These are phyloP conservation scores for Aramus guarauna DNA, from an alignment of 2,113 vertebrate genomes.

Conservation along the genomic window DNA sequence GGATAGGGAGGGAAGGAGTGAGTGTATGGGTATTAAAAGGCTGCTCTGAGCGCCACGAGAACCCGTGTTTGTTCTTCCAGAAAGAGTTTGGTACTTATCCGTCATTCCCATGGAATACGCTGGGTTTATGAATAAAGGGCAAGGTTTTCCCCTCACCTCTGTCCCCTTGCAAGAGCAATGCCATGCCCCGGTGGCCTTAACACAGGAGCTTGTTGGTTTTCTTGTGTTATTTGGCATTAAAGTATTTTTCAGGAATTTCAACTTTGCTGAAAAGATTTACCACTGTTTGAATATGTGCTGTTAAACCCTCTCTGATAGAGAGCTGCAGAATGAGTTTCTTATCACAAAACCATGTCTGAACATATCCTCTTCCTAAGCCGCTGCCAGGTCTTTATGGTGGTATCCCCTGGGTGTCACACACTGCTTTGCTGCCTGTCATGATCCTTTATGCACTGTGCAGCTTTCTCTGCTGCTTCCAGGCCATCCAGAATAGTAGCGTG, in stretches of 20 bases:
- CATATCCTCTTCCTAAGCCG: background rate
- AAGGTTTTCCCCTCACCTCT: background rate
- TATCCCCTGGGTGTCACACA: fast-evolving
- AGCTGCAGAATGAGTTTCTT: background rate
- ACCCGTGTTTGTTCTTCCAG: background rate
- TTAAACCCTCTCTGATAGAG: fast-evolving
- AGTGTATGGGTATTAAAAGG: background rate
- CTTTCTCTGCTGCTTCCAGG: background rate
- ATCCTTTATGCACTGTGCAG: background rate
- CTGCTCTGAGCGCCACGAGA: background rate
- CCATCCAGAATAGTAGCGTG: fast-evolving
- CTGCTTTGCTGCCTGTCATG: background rate
- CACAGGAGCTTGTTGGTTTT: background rate
- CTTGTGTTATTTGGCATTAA: background rate
- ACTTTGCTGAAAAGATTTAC: background rate
- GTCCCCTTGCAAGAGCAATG: background rate
- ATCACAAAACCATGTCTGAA: background rate
- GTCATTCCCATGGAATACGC: fast-evolving
- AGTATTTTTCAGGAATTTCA: background rate
- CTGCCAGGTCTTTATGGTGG: background rate
- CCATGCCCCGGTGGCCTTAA: background rate
- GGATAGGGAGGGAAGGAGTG: background rate
- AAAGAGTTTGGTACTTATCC: background rate
- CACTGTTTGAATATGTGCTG: background rate
- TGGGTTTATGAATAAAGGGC: background rate